These are phyloP conservation scores for Schlechtendalia chinensis DNA, from an alignment of 1,140 invertebrate species.

Conservation along the genomic window DNA sequence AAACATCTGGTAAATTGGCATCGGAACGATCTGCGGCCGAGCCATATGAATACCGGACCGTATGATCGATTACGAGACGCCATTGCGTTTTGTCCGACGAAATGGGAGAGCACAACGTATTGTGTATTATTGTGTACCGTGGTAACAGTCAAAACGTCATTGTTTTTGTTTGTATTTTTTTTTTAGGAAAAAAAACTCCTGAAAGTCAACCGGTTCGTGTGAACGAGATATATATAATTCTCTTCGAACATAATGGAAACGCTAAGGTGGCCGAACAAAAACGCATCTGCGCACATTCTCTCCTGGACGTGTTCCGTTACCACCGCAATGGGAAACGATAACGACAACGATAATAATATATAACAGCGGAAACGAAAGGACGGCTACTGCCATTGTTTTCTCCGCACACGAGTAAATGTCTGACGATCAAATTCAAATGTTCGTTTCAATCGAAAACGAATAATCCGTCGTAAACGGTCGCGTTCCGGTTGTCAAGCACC, in stretches of 20 bases:
- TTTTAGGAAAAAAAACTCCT: not conserved
- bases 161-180: no score
- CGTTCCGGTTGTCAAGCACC: no score
- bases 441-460: no score
- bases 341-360: not conserved
- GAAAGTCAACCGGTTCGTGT: not conserved
- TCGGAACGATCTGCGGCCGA: no score
- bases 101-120: no score
- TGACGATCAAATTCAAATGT: not conserved
- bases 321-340: conserved; percentile 11
- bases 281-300: not conserved
- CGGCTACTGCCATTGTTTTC: not conserved
- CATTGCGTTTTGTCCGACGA: no score
- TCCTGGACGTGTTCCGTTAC: not conserved
- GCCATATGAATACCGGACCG: not conserved
- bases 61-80: not conserved
- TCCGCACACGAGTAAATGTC: conserved; percentile 14
- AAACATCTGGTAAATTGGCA: no score
- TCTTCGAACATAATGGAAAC: not conserved
- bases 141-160: no score
- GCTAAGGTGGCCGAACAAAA: not conserved
- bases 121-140: no score
- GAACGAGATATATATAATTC: not conserved
- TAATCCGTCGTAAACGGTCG: no score
- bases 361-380: not conserved